phyloP scores from a whole-genome alignment of 2,113 vertebrate species.

The Chloropsis hardwickii region DNA sequence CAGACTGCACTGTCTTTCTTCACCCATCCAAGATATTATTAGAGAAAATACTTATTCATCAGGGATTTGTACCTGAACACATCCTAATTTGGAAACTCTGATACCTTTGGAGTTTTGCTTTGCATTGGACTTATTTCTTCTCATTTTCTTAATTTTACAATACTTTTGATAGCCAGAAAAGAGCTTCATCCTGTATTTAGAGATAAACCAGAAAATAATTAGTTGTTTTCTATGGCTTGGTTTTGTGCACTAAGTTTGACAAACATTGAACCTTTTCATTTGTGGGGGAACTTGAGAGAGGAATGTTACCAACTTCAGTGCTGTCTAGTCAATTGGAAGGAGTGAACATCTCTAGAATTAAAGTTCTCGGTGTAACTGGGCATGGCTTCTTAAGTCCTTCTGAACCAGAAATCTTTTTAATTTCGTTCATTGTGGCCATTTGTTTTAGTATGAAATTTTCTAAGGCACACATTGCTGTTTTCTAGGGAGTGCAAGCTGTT shows the following conservation, averaged over 20 bases:
- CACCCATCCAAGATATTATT: neutral
- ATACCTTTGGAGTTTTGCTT: neutral
- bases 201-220: neutral
- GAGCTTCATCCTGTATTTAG: neutral
- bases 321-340: neutral
- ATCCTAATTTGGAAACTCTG: neutral
- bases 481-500: neutral
- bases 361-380: neutral
- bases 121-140: neutral
- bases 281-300: neutral
- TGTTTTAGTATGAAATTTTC: neutral
- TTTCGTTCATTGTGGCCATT: neutral
- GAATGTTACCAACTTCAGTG: neutral
- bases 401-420: neutral
- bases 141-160: neutral
- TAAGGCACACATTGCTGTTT: neutral
- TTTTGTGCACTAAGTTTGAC: neutral
- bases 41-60: neutral
- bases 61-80: neutral
- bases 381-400: neutral
- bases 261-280: neutral
- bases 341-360: neutral
- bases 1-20: neutral
- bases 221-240: neutral
- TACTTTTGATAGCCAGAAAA: neutral